Base-by-base conservation (phyloP, 2,888 invertebrate species). In the Gerris lacustris region DNA sequence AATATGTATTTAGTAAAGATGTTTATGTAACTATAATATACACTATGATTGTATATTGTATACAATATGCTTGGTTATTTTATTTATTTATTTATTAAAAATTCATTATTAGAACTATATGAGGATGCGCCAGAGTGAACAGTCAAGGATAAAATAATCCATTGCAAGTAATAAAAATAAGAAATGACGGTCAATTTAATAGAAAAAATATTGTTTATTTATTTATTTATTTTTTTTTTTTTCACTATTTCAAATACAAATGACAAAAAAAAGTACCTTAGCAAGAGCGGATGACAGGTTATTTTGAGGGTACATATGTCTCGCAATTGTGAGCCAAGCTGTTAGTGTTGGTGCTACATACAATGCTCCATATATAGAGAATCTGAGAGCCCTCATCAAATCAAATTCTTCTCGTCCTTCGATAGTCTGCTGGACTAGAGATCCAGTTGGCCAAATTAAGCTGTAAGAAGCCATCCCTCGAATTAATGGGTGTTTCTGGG, bases 251-350 rank as follows among this genome's bases (percentile, higher is more conserved):
- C 55, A 55, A 55, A 55, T 15, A 45, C 47, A 45, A 63, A 70
- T 55, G 17, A 18, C 4, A 5, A 55, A 55, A 6, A 45, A 45
- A 45, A 63, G 67, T 55, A 55, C 55, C 85, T 93, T 93, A 63
- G 86, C 86, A 11, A 92, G 78, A 15, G 89, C 90, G 73, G 87
- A 86, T 78, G 84, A 84, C 63, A 92, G 78, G 72, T 86, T 85
- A 73, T 84, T 86, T 68, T 86, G 86, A 43, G 92, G 92, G 88
- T 91, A 91, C 80, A 92, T 82, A 69, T 84, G 83, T 76, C 86
- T 86, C n/a, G 91, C 88, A 69, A 91, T 80, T 78, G 86, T 87
- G 67, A 94, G 74, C 78, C 78, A 78, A 18, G 74, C 71, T 67
- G 75, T 76, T 45, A 77, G 67, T 11, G 77, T 77, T 2, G 78